Base-by-base conservation (phyloP, 2,888 invertebrate species). In the Petrophora chlorosata region DNA sequence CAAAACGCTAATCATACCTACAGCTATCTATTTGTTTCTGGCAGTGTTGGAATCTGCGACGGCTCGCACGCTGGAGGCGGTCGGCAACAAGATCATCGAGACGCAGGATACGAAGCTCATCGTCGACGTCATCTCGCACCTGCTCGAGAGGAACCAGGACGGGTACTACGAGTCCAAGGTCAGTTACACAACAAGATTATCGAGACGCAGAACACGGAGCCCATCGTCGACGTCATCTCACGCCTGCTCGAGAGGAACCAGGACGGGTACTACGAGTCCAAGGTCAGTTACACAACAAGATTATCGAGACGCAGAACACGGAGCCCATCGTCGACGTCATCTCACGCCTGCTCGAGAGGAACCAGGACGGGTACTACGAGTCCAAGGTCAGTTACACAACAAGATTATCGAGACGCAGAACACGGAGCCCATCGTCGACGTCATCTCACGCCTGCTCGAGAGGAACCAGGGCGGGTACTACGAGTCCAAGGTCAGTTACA, bases 111-210 rank as follows among this genome's bases (percentile, higher is more conserved):
- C 90, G 25, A 73, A 72, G 35, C 61, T 84, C 23, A 74, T 89
- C 14, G 85, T 88, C 8, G 87, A 86, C 59, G 88, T 85, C 54
- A 82, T 90, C 63, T 79, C 85, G 3, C 70, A 76, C 2, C 69
- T 90, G 34, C 73, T 91, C 26, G 87, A 88, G 74, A 81, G 76
- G 55, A 87, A 84, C 64, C 90, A 89, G 60, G 78, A 83, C 3
- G 87, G 86, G 0, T 62, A 68, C 16, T 87, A 86, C 49, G 86
- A 88, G 34, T 48, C 65, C 1, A 71, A 71, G 63, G 84, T 84
- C n/a, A 50, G 32, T 42, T 1, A 0, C 12, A 7, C 5, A 79
- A 79, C 59, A 74, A 74, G 51, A 82, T 90, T 56, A 90, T 90
- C 9, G 76, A 81, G 47, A 79, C 73, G 0, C 85, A 84, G 36